Evolutionary conservation across 2,888 invertebrate genomes (phyloP).

Genomic region (Ornithoptera priamus): DNA sequence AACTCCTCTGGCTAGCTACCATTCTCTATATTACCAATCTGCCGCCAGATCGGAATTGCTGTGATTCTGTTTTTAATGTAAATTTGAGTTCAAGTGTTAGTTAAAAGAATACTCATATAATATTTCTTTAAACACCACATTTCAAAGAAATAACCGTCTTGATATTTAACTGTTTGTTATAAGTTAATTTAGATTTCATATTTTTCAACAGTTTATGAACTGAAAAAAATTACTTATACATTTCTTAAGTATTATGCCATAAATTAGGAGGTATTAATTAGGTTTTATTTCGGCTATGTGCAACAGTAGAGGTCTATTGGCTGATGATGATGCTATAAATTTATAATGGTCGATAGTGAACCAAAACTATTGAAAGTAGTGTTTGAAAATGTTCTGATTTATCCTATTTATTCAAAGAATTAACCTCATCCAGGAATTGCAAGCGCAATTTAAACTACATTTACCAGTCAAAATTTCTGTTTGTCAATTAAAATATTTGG

Average conservation of each 20-base stretch:
- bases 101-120: not conserved
- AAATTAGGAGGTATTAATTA: too few species aligned
- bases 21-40: not conserved
- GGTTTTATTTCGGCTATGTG: too few species aligned
- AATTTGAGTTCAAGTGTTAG: not conserved
- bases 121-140: not conserved
- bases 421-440: constrained; percentile 66
- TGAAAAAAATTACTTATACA: not conserved
- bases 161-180: not conserved
- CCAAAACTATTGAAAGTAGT: constrained; percentile 38
- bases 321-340: not conserved
- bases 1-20: too few species aligned
- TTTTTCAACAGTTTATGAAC: not conserved
- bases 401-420: constrained; percentile 69
- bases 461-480: constrained; percentile 70
- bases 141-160: not conserved
- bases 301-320: too few species aligned
- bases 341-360: constrained; percentile 32
- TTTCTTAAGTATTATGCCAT: not conserved
- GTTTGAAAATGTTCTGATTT: constrained; percentile 58
- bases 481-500: constrained; percentile 79
- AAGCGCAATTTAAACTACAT: constrained; percentile 73
- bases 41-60: not conserved
- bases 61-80: not conserved
- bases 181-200: not conserved